Evolutionary conservation across 2,113 vertebrate genomes (phyloP).

Genomic region (Tragelaphus imberbis): DNA sequence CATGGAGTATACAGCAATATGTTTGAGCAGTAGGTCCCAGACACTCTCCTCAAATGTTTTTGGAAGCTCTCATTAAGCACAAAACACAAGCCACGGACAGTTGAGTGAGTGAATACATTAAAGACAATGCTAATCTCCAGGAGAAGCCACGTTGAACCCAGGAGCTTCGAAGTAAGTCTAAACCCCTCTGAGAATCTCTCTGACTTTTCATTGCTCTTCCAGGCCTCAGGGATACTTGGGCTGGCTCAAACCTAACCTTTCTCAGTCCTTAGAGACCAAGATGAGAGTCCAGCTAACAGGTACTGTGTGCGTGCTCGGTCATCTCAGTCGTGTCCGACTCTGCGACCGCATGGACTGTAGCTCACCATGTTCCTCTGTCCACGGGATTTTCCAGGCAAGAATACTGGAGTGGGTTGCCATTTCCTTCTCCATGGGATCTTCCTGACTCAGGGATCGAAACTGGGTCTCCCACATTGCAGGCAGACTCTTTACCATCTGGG

Average conservation of each 20-base stretch:
- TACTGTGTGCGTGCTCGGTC: background rate
- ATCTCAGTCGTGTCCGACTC: rapidly evolving
- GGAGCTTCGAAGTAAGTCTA: background rate
- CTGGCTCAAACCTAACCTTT: background rate
- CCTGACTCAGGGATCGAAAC: background rate
- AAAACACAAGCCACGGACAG: background rate
- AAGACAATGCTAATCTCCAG: background rate
- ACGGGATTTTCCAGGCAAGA: background rate
- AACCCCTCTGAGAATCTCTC: background rate
- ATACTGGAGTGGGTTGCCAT: background rate
- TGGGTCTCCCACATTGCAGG: background rate
- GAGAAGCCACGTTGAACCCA: background rate
- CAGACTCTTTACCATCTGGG: background rate
- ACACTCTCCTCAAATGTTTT: background rate
- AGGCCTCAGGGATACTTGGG: background rate
- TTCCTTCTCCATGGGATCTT: background rate
- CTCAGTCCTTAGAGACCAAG: background rate
- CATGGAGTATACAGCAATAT: background rate
- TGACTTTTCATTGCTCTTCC: background rate
- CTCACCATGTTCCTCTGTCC: background rate
- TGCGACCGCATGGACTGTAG: rapidly evolving
- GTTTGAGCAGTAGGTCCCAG: background rate
- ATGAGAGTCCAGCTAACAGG: background rate
- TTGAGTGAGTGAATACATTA: background rate
- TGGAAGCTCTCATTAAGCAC: background rate